These are phyloP conservation scores for Sceloporus undulatus DNA, from an alignment of 2,113 vertebrate species.

Conservation along the genomic window DNA sequence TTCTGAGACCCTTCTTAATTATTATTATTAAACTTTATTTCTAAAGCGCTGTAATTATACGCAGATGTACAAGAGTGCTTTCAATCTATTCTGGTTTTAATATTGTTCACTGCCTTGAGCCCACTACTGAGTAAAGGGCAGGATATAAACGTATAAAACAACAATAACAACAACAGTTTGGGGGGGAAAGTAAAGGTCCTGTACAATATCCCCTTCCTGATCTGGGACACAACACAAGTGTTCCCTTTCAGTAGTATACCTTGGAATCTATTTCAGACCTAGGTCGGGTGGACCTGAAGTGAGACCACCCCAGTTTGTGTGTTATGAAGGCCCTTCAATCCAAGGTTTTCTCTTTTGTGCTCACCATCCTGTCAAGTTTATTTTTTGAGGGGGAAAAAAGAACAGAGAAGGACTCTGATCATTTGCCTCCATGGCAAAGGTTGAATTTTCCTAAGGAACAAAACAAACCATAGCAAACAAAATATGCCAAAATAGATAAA, in stretches of 20 bases:
- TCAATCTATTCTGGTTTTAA: no score
- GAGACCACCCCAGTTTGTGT: background rate
- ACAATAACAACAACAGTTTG: background rate
- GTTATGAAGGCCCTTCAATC: background rate
- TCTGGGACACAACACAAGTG: no score
- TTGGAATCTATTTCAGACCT: background rate
- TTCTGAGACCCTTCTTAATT: no score
- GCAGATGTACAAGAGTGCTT: no score
- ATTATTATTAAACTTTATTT: no score
- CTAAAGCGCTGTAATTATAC: no score
- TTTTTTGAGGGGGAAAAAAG: background rate
- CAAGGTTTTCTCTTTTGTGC: background rate
- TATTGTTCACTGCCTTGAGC: no score
- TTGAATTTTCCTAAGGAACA: constrained; percentile 54
- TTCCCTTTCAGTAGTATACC: background rate
- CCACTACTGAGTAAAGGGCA: no score
- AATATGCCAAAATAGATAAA: constrained; percentile 65
- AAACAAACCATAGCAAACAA: constrained; percentile 59
- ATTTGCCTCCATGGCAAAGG: constrained; percentile 35
- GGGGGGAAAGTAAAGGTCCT: background rate
- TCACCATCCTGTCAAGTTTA: background rate
- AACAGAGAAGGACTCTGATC: background rate
- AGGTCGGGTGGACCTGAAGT: background rate
- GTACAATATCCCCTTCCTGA: background rate
- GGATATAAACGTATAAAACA: no score